Evolutionary conservation across 2,113 vertebrate species (phyloP).

Genomic region (Seriola dumerili): DNA sequence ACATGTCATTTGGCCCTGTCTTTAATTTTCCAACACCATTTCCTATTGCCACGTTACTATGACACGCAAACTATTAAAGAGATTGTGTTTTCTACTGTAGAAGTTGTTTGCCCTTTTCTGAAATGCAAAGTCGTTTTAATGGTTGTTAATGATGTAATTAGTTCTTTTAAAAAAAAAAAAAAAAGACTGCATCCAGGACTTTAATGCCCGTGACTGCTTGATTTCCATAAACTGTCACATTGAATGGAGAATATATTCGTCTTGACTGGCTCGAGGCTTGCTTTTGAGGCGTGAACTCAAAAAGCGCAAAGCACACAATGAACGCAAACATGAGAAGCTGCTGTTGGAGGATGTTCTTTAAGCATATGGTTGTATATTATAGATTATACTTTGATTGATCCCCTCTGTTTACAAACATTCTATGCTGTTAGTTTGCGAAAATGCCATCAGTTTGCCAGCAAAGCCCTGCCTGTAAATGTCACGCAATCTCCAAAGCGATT

Average conservation of each 20-base stretch:
- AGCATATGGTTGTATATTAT: constrained; percentile 26
- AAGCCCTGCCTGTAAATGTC: constrained; percentile 40
- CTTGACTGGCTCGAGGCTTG: constrained; percentile 44
- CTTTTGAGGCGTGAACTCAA: constrained; percentile 46
- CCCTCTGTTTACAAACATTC: constrained; percentile 24
- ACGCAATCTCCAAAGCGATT: neutral
- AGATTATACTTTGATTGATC: constrained; percentile 43
- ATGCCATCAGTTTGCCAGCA: constrained; percentile 4
- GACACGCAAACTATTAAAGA: constrained; percentile 60
- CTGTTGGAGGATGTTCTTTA: constrained; percentile 22
- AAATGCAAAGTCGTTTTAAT: constrained; percentile 70
- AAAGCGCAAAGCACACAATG: constrained; percentile 45
- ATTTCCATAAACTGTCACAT: constrained; percentile 64
- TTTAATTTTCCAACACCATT: constrained; percentile 62
- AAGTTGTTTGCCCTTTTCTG: constrained; percentile 73
- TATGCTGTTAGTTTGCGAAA: neutral
- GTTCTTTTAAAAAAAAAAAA: constrained; percentile 47
- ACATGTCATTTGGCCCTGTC: constrained; percentile 69
- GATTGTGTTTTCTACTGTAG: constrained; percentile 56
- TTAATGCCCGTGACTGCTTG: constrained; percentile 49
- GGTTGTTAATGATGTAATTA: constrained; percentile 70
- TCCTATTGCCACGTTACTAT: constrained; percentile 40
- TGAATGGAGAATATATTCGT: constrained; percentile 56
- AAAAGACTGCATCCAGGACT: neutral
- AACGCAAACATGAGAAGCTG: constrained; percentile 36